phyloP scores from a whole-genome alignment of 2,797 vertebrate species.

The Darevskia nairensis region DNA sequence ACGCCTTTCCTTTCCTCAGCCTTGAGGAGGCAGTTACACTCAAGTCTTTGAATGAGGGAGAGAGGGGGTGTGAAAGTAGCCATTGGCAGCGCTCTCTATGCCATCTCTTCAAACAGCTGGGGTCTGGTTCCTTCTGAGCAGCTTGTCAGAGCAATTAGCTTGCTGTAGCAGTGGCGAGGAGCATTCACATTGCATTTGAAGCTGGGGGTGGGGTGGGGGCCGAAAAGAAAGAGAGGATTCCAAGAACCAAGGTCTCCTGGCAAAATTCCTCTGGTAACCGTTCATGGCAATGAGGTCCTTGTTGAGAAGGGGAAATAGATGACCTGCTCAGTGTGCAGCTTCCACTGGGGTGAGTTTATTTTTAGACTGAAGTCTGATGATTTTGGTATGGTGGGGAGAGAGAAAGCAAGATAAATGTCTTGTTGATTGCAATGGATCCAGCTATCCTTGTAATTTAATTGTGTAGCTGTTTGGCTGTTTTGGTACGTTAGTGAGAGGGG shows the following conservation, averaged over 20 bases:
- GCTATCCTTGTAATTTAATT: not conserved
- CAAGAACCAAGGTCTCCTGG: conserved; percentile 62
- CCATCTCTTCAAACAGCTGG: conserved; percentile 84
- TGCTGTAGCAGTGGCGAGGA: conserved; percentile 71
- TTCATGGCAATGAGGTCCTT: conserved; percentile 72
- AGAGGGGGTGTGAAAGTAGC: conserved; percentile 70
- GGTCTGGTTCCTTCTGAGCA: conserved; percentile 77
- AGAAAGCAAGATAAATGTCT: conserved; percentile 26
- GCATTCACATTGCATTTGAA: conserved; percentile 56
- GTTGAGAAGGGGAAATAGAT: conserved; percentile 72
- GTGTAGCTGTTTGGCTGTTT: not conserved
- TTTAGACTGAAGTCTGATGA: conserved; percentile 57
- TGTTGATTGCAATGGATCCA: conserved; percentile 3
- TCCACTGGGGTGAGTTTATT: conserved; percentile 76
- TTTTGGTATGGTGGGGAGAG: conserved; percentile 36
- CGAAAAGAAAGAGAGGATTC: conserved; percentile 55
- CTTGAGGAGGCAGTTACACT: conserved; percentile 77
- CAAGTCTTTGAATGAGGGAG: conserved; percentile 78
- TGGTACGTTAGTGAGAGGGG: not conserved
- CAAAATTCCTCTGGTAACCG: conserved; percentile 65
- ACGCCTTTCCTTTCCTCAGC: conserved; percentile 64
- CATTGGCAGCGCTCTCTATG: conserved; percentile 78
- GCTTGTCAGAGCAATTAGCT: conserved; percentile 83
- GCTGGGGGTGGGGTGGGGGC: conserved; percentile 54
- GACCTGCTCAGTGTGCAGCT: conserved; percentile 72